phyloP scores from a whole-genome alignment of 2,888 invertebrate genomes.

The Leptinotarsa haldemani region DNA sequence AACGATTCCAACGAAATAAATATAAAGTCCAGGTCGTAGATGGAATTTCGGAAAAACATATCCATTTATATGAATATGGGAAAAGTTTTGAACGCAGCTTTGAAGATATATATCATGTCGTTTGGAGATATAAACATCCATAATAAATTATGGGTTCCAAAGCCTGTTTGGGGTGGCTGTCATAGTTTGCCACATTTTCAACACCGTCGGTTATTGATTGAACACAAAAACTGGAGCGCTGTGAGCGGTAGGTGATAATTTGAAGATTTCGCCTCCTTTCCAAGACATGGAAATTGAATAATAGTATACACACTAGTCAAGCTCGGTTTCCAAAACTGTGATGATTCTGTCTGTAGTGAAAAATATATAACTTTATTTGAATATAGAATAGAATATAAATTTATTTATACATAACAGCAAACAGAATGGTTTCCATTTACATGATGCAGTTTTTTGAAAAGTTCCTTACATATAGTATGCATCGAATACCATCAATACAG shows the following conservation, averaged over 20 bases:
- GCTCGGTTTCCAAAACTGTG: too few relatives aligned
- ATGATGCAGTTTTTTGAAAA: too few relatives aligned
- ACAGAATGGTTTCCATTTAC: too few relatives aligned
- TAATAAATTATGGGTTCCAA: constrained; percentile 55
- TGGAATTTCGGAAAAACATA: constrained; percentile 43
- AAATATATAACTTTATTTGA: too few relatives aligned
- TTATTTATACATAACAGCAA: too few relatives aligned
- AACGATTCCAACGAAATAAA: constrained; percentile 44
- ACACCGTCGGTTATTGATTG: constrained; percentile 20
- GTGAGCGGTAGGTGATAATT: not conserved
- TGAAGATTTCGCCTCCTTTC: not conserved
- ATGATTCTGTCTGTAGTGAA: too few relatives aligned
- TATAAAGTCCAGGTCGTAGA: constrained; percentile 38
- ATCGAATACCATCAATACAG: too few relatives aligned
- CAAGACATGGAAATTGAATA: too few relatives aligned
- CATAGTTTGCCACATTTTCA: constrained; percentile 36
- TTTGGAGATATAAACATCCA: constrained; percentile 55
- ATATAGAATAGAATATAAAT: too few relatives aligned
- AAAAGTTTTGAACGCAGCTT: constrained; percentile 50
- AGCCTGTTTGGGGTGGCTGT: constrained; percentile 50
- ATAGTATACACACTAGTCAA: too few relatives aligned
- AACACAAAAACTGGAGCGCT: not conserved
- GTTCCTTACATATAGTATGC: too few relatives aligned
- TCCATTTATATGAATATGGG: constrained; percentile 51
- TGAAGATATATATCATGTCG: constrained; percentile 55